Conservation (phyloP, 2,888 invertebrate genomes). For the Schrankia costaestrigalis region DNA sequence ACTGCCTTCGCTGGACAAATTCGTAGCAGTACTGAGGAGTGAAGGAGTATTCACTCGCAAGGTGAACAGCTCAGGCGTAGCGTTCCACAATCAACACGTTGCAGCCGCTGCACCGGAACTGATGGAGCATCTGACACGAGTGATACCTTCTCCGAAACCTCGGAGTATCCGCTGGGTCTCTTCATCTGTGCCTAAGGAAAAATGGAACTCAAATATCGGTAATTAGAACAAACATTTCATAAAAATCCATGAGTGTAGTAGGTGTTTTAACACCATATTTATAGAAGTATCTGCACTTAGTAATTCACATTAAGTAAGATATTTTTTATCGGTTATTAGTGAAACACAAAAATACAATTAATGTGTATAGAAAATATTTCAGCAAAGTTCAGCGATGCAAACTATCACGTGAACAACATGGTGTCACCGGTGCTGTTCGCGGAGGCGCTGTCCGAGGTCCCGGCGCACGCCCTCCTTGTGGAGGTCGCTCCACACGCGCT, state of each 20-base stretch:
- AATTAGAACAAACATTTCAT: too few relatives aligned
- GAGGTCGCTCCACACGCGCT: conserved; percentile 98
- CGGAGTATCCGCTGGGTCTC: conserved; percentile 94
- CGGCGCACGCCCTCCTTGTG: conserved; percentile 92
- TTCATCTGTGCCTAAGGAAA: conserved; percentile 92
- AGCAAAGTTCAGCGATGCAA: conserved; percentile 91
- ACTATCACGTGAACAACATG: conserved; percentile 97
- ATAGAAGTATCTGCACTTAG: too few relatives aligned
- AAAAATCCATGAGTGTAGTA: too few relatives aligned
- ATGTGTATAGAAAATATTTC: too few relatives aligned
- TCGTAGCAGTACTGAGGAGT: conserved; percentile 85
- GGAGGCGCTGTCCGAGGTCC: conserved; percentile 91
- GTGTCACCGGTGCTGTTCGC: conserved; percentile 96
- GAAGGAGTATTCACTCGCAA: conserved; percentile 91
- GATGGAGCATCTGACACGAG: conserved; percentile 87
- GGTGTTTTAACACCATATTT: too few relatives aligned
- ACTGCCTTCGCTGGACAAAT: conserved; percentile 82
- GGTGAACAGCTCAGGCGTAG: conserved; percentile 93
- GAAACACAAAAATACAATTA: too few relatives aligned
- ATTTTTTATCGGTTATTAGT: too few relatives aligned
- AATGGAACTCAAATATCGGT: conserved; percentile 84
- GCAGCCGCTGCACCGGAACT: conserved; percentile 91
- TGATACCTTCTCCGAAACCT: conserved; percentile 89
- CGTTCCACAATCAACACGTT: conserved; percentile 97
- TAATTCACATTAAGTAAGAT: too few relatives aligned